Evolutionary conservation across 2,888 invertebrate genomes (phyloP).

Genomic region (Habroteleia sp.): DNA sequence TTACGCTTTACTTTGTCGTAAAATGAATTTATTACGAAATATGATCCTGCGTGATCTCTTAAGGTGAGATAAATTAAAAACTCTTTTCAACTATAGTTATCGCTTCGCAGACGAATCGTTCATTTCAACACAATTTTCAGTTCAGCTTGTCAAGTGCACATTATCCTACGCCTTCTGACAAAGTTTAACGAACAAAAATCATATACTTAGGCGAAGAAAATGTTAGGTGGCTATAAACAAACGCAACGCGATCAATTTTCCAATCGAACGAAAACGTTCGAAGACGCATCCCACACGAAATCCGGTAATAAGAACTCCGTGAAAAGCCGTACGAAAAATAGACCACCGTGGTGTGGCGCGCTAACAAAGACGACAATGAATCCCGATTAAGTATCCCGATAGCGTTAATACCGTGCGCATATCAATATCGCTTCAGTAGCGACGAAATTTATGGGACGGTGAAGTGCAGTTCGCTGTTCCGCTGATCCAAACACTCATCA

Average conservation of each 20-base stretch:
- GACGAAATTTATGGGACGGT: constrained; percentile 73
- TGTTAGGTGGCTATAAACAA: no score
- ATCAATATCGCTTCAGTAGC: constrained; percentile 60
- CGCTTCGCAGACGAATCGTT: no score
- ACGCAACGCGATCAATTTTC: constrained; percentile 24
- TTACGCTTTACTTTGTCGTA: no score
- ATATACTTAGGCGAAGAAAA: no score
- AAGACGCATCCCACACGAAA: constrained; percentile 16
- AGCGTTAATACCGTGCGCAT: constrained; percentile 63
- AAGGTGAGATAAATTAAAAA: no score
- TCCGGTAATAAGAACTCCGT: constrained; percentile 28
- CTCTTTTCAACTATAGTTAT: no score
- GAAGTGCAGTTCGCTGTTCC: constrained; percentile 78
- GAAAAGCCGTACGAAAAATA: constrained; percentile 33
- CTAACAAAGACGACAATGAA: constrained; percentile 51
- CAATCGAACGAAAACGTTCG: constrained; percentile 10
- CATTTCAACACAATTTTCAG: no score
- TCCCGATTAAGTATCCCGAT: constrained; percentile 60
- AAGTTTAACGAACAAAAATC: no score
- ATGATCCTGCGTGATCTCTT: no score
- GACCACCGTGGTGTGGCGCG: constrained; percentile 7
- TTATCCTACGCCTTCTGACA: no score
- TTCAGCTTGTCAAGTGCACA: no score
- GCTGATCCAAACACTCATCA: constrained; percentile 73
- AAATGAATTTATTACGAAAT: no score